These are phyloP conservation scores for Pseudomyrmex gracilis DNA, from an alignment of 1,140 invertebrate species.

Conservation along the genomic window DNA sequence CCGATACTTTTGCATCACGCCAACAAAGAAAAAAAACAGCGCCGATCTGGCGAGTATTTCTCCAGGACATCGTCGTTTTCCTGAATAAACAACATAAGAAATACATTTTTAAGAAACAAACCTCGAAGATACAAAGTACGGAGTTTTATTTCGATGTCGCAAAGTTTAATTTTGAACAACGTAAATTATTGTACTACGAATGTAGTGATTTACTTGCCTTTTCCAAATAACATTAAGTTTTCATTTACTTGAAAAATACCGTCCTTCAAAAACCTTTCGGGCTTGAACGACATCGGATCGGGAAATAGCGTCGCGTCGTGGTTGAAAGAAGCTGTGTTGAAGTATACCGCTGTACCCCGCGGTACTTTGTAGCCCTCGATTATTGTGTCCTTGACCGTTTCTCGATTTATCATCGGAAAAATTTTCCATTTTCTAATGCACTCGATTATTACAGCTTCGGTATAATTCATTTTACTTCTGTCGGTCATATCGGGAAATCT, in stretches of 20 bases:
- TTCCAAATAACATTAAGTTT: slow-evolving; percentile 89
- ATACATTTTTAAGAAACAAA: background rate
- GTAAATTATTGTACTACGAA: background rate
- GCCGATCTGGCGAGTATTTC: slow-evolving; percentile 90
- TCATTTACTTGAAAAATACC: slow-evolving; percentile 80
- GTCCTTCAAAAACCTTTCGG: slow-evolving; percentile 89
- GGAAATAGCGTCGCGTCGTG: slow-evolving; percentile 88
- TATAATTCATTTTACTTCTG: slow-evolving; percentile 87
- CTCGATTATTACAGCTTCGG: slow-evolving; percentile 89
- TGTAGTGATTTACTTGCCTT: slow-evolving; percentile 84
- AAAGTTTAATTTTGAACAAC: too few relatives aligned
- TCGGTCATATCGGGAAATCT: slow-evolving; percentile 82
- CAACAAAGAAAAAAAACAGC: slow-evolving; percentile 90
- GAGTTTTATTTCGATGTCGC: too few relatives aligned
- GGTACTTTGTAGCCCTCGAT: slow-evolving; percentile 89
- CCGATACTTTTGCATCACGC: slow-evolving; percentile 87
- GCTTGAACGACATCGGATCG: slow-evolving; percentile 89
- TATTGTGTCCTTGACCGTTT: slow-evolving; percentile 86
- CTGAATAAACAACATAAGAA: slow-evolving; percentile 82
- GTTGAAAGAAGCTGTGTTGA: slow-evolving; percentile 87
- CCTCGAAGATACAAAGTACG: background rate
- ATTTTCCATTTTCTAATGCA: slow-evolving; percentile 88
- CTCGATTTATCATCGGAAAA: slow-evolving; percentile 88
- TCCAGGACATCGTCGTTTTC: slow-evolving; percentile 91
- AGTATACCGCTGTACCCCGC: slow-evolving; percentile 88